These are phyloP conservation scores for Melolontha melolontha DNA, from an alignment of 2,888 invertebrate species.

Conservation along the genomic window DNA sequence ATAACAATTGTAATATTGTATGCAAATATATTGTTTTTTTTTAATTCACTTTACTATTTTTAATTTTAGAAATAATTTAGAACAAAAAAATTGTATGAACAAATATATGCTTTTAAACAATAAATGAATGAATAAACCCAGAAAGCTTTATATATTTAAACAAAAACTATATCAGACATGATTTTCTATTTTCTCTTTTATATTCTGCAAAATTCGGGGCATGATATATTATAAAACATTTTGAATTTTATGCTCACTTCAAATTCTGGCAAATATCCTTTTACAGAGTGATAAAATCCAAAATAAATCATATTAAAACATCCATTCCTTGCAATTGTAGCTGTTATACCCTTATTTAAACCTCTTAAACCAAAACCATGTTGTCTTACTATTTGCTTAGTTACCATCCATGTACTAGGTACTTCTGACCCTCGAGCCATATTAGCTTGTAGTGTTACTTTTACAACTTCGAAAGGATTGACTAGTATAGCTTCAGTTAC, in stretches of 20 bases:
- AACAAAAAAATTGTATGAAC: too few relatives aligned
- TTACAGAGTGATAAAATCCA: slow-evolving; percentile 94
- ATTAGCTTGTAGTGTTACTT: slow-evolving; percentile 88
- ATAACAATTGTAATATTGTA: too few relatives aligned
- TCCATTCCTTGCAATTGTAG: slow-evolving; percentile 91
- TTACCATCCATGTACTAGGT: slow-evolving; percentile 84
- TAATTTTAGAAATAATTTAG: too few relatives aligned
- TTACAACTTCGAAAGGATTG: slow-evolving; percentile 96
- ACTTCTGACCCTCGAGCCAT: slow-evolving; percentile 72
- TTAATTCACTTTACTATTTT: too few relatives aligned
- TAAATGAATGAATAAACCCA: too few relatives aligned
- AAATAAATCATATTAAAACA: slow-evolving; percentile 95
- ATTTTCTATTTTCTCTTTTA: too few relatives aligned
- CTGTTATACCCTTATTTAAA: slow-evolving; percentile 88
- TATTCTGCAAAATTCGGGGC: too few relatives aligned
- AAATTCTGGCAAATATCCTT: slow-evolving; percentile 76
- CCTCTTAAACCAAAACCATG: slow-evolving; percentile 85
- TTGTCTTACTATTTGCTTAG: slow-evolving; percentile 80
- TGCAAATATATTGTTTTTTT: too few relatives aligned
- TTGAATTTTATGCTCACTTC: slow-evolving; percentile 66
- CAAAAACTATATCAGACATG: too few relatives aligned
- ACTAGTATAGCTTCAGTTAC: slow-evolving; percentile 92
- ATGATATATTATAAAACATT: slow-evolving; percentile 1
- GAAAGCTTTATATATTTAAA: too few relatives aligned
- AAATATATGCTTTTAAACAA: too few relatives aligned